Conservation (phyloP, 2,888 invertebrate species). For the Halictus quadricinctus region DNA sequence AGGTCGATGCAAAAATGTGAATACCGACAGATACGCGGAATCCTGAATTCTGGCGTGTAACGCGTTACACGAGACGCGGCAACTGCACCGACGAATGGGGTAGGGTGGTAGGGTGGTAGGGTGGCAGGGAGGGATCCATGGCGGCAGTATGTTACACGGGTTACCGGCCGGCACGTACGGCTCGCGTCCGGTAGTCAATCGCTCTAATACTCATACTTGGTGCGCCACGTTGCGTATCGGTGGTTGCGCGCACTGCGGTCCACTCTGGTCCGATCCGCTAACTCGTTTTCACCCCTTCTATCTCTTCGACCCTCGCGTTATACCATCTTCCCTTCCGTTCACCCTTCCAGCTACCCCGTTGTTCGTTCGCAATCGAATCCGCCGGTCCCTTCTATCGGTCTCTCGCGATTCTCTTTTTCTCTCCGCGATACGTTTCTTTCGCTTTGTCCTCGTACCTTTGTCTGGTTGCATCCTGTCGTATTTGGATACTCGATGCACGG, state of each 20-base stretch:
- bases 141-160: constrained; percentile 82
- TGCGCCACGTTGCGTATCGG: constrained; percentile 67
- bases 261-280: constrained; percentile 49
- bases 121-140: constrained; percentile 78
- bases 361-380: not conserved
- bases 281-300: constrained; percentile 23
- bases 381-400: constrained; percentile 41
- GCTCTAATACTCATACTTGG: constrained; percentile 81
- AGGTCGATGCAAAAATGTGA: not conserved
- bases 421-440: not conserved
- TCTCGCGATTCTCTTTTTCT: constrained; percentile 27
- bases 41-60: constrained; percentile 69
- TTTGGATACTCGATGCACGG: too few species aligned
- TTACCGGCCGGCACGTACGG: constrained; percentile 81
- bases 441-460: not conserved
- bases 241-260: constrained; percentile 60
- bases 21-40: constrained; percentile 60
- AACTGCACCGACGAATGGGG: constrained; percentile 62
- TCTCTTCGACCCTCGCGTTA: not conserved
- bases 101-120: constrained; percentile 68
- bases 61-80: constrained; percentile 73
- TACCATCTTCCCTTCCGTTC: not conserved
- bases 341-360: not conserved
- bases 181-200: constrained; percentile 82
- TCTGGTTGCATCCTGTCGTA: too few species aligned